Evolutionary conservation across 2,888 invertebrate species (phyloP), one percentile per base, ranked within the genome.

Genomic region (Holacanthella duospinosa): DNA sequence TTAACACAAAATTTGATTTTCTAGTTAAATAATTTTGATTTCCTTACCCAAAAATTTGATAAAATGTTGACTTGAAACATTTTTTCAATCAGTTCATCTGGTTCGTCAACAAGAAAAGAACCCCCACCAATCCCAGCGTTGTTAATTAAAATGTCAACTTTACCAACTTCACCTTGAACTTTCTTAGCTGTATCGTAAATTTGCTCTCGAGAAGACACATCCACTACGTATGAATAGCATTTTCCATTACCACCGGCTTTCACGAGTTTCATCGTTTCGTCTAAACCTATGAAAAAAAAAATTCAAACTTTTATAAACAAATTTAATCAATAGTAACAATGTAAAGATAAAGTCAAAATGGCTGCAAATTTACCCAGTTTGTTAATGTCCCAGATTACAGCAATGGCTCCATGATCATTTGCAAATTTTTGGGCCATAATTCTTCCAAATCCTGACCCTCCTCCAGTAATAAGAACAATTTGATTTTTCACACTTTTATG

Each of bases 81-180:
- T 72, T 86, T 84, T 75, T 88, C 86, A 71, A 94, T 89, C 67
- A 89, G 82, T 70, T 89, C 83, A 76, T 93, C 92, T n/a, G n/a
- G n/a, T 1, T 87, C 88, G 62, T 93, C 89, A 70, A 93, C 78
- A 21, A 48, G 12, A 43, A 94, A 80, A 71, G 83, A 83, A 0
- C 91, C 92, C 2, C 85, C 86, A 1, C 88, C 90, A 60, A 93
- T 86, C n/a, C 93, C 94, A n/a, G 94, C 94, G 76, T 94, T 95
- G 80, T 94, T 94, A 64, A 94, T 83, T 61, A 95, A 79, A 68
- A 94, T 83, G 21, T 55, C 29, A 16, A 55, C 55, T 64, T 78
- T 77, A 59, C 82, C 82, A 66, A 86, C 83, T 76, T 93, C 89
- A 68, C 80, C 80, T 74, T 86, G 85, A 0, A 90, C 85, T 70